Base-by-base conservation (phyloP, 2,113 vertebrate species). In the Cygnus atratus region DNA sequence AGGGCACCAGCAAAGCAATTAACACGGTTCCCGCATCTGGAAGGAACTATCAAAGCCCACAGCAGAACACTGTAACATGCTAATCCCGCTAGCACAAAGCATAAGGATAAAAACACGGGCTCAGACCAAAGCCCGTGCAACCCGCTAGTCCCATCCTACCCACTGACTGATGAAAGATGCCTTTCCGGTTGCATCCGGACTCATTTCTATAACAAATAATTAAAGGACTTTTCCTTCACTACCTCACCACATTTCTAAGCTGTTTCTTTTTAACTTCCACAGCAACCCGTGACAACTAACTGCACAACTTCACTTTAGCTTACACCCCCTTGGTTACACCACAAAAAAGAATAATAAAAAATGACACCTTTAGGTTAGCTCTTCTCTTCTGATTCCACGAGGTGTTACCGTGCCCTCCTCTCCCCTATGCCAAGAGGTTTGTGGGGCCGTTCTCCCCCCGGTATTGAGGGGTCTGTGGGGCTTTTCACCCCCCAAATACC, bases 121-220 rank as follows among this genome's bases (percentile, higher is more conserved):
- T 85, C 14, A 33, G 39, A 41, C 31, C 24, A 14, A 80, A 77
- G 31, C 9, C 68, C 17, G 7, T 2, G 50, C 52, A 81, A 54
- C 2, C 14, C 29, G 28, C 9, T 19, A 66, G 35, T 7, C 11
- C 44, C 39, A 35, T 4, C n/a, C 37, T 5, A 50, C 35, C 70
- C 58, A 5, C 5, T 18, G 3, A 0, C 24, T 46, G 35, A 28
- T 3, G 29, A 55, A 25, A 35, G 2, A 22, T 0, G 11, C 18
- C 39, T 48, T 73, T 35, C 29, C 0, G 11, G 37, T 1, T 20
- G 43, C 55, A 8, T 8, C 28, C 35, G 3, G 13, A 24, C 21
- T 39, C 10, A 2, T 65, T 26, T 17, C 21, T 3, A 0, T 3
- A 41, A 65, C 3, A 71, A 75, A 50, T 2, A 15, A 62, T 3